These are phyloP conservation scores for Rosalia funebris DNA, from an alignment of 2,888 invertebrate genomes.

Conservation along the genomic window DNA sequence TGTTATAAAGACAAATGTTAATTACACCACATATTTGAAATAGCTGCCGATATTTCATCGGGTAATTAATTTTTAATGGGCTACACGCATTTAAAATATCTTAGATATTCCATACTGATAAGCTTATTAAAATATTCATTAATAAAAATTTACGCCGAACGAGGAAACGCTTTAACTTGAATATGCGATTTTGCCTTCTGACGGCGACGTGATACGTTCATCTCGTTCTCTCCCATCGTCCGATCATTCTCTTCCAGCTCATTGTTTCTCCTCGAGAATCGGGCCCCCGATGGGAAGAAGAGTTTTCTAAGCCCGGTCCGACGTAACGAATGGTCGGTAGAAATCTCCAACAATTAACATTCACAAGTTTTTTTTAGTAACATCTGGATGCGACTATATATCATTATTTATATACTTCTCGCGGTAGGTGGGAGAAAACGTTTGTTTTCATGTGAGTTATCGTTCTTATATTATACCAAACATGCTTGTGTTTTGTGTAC, in stretches of 20 bases:
- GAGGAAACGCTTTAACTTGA: too few species aligned
- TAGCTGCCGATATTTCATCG: background rate
- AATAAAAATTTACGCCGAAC: background rate
- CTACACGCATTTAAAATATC: background rate
- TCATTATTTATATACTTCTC: conserved; percentile 4
- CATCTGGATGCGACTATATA: background rate
- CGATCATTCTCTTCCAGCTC: too few species aligned
- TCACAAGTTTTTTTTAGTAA: background rate
- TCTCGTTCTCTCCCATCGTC: too few species aligned
- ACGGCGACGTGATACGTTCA: too few species aligned
- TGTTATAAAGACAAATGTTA: background rate
- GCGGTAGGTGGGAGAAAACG: background rate
- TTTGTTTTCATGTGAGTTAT: background rate
- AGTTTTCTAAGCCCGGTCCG: background rate
- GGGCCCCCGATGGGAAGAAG: background rate
- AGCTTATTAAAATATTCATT: background rate
- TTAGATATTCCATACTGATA: background rate
- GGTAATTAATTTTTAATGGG: background rate
- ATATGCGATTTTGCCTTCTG: too few species aligned
- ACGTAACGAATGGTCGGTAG: background rate
- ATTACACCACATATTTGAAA: background rate
- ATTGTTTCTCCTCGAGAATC: too few species aligned
- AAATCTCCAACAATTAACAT: background rate
- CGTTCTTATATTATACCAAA: too few species aligned
- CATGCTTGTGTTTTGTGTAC: too few species aligned